Evolutionary conservation across 2,888 invertebrate species (phyloP).

Genomic region (Acanthosepion esculentum): DNA sequence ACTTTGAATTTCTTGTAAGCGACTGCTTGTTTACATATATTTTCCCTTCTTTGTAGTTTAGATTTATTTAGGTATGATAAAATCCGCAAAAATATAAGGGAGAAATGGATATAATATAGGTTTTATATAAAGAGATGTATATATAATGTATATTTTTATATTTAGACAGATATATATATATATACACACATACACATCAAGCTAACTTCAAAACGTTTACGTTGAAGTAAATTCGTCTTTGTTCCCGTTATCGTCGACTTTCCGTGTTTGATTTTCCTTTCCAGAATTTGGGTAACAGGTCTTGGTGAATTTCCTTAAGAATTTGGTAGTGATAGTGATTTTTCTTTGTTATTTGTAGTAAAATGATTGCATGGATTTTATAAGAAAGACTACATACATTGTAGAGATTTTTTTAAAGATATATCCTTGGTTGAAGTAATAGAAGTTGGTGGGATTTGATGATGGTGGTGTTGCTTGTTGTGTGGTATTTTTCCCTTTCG

Average conservation of each 20-base stretch:
- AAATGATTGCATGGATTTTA: constrained; percentile 6
- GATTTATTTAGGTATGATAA: neutral
- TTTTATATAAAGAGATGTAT: constrained; percentile 1
- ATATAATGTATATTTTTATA: constrained; percentile 2
- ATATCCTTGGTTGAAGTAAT: constrained; percentile 8
- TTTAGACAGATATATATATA: constrained; percentile 4
- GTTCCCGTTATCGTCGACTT: constrained; percentile 15
- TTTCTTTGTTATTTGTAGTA: neutral
- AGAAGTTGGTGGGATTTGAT: constrained; percentile 21
- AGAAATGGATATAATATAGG: constrained; percentile 36
- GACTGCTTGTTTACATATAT: neutral
- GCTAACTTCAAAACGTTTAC: constrained; percentile 7
- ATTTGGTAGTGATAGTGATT: constrained; percentile 11
- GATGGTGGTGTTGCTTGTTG: constrained; percentile 33
- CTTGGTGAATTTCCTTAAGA: constrained; percentile 6
- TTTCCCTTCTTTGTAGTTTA: neutral
- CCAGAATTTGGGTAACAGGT: neutral
- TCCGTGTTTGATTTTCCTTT: neutral
- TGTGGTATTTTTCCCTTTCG: constrained; percentile 36
- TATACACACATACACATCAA: neutral
- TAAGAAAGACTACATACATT: neutral
- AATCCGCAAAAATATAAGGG: constrained; percentile 42
- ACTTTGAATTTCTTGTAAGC: neutral
- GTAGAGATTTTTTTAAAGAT: neutral
- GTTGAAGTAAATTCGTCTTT: neutral